phyloP scores from a whole-genome alignment of 2,888 invertebrate species.

The Trachelus tabidus region DNA sequence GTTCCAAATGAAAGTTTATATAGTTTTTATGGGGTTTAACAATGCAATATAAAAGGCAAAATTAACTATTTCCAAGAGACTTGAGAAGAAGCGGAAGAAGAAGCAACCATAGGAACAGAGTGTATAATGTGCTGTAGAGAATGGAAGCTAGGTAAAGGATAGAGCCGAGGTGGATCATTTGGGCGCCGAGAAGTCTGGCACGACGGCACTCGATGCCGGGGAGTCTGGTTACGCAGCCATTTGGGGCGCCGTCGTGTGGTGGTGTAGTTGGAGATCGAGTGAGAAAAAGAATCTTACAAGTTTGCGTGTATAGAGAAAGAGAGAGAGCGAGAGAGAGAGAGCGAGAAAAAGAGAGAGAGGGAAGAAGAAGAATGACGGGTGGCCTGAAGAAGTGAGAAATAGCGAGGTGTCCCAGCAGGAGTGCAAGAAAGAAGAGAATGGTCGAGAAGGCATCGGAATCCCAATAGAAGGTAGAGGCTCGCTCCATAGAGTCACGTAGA shows the following conservation, averaged over 20 bases:
- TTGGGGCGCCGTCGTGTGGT: conserved; percentile 62
- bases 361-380: not conserved
- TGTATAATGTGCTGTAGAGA: conserved; percentile 3
- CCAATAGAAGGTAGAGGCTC: not conserved
- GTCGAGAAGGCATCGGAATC: not conserved
- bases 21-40: not conserved
- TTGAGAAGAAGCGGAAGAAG: not conserved
- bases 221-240: conserved; percentile 65
- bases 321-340: conserved; percentile 20
- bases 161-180: conserved; percentile 58
- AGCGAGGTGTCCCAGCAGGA: not conserved
- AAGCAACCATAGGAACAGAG: not conserved
- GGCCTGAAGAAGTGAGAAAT: not conserved
- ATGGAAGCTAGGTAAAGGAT: conserved; percentile 34
- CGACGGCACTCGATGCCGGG: conserved; percentile 47
- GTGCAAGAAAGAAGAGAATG: not conserved
- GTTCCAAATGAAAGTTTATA: not conserved
- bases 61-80: not conserved
- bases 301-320: conserved; percentile 8
- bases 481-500: not conserved
- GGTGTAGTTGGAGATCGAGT: conserved; percentile 24
- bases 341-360: conserved; percentile 17
- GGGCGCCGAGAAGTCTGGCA: conserved; percentile 66
- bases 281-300: conserved; percentile 11
- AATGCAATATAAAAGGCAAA: not conserved